Base-by-base conservation (phyloP, 2,888 invertebrate genomes). In the Therioaphis trifolii region DNA sequence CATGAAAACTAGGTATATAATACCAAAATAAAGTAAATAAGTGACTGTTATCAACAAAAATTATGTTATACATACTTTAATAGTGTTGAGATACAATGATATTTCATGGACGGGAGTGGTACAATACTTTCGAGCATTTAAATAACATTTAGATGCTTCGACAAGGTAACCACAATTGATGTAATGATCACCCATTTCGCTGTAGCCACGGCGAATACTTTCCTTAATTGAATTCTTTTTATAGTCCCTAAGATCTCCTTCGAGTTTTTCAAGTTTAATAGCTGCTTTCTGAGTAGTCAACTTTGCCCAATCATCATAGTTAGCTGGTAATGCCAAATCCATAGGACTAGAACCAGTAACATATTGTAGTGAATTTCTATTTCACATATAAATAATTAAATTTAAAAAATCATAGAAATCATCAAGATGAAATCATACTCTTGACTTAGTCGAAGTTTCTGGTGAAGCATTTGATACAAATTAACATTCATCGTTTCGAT, bases 81-180 rank as follows among this genome's bases (percentile, higher is more conserved):
- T 97, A 85, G 99, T 98, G 91, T 99, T 99, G 87, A 98, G 92
- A 89, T 98, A 98, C 97, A 99, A 98, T 90, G 98, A 97, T 15
- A 99, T 95, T 66, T 99, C 95, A 90, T 99, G 98, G 89, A 97
- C 98, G 79, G 97, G 96, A 89, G 97, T 98, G 29, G 98, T 99
- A 89, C 99, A 99, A 89, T 99, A 99, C 90, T 99, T 99, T 87
- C 99, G 91, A 43, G 99, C 98, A 88, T 99, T 91, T 0, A 97
- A 97, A 88, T 98, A 99, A 89, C 98, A 98, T 89, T 99, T 99
- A 14, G 99, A 90, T 43, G 99, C 99, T 90, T 98, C 98, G 63
- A 95, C 94, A 29, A 99, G 91, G 89, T 99, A 98, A 7, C 99
- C 99, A 89, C 97, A 97, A 88, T 96, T 97, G 74, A 99, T 91